phyloP scores from a whole-genome alignment of 2,888 invertebrate species.

The Thysanoteuthis rhombus region DNA sequence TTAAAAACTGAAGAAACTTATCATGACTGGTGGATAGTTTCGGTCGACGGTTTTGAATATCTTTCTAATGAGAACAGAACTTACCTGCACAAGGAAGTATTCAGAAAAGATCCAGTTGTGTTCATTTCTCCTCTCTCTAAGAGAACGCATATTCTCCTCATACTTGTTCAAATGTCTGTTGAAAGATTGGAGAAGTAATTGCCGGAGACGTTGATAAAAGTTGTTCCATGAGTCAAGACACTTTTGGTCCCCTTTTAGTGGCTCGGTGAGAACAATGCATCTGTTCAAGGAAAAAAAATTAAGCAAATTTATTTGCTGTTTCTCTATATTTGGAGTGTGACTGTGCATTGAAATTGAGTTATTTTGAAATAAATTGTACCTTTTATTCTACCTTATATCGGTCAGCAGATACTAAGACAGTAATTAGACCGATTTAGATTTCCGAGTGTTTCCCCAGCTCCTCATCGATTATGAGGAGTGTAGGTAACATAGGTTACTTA shows the following conservation, averaged over 20 bases:
- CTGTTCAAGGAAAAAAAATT: slow-evolving; percentile 67
- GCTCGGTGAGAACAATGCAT: slow-evolving; percentile 90
- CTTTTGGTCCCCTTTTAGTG: slow-evolving; percentile 86
- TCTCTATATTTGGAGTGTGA: too few relatives aligned
- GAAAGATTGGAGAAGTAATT: slow-evolving; percentile 85
- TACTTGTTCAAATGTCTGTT: slow-evolving; percentile 83
- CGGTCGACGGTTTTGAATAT: too few relatives aligned
- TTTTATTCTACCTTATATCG: too few relatives aligned
- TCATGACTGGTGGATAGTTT: too few relatives aligned
- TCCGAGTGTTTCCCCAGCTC: too few relatives aligned
- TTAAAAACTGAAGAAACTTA: too few relatives aligned
- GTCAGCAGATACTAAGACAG: too few relatives aligned
- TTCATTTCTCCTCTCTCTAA: slow-evolving; percentile 89
- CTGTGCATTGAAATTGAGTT: too few relatives aligned
- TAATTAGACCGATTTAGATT: too few relatives aligned
- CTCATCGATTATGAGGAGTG: too few relatives aligned
- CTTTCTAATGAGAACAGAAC: neutral
- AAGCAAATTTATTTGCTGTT: neutral
- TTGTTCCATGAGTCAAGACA: slow-evolving; percentile 85
- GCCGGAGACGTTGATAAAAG: slow-evolving; percentile 83
- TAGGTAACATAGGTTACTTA: too few relatives aligned
- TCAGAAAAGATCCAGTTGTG: slow-evolving; percentile 92
- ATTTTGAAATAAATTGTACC: too few relatives aligned
- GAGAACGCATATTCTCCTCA: slow-evolving; percentile 88
- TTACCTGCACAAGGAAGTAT: slow-evolving; percentile 90